phyloP scores from a whole-genome alignment of 2,888 invertebrate genomes.

The Orthosia gothica region DNA sequence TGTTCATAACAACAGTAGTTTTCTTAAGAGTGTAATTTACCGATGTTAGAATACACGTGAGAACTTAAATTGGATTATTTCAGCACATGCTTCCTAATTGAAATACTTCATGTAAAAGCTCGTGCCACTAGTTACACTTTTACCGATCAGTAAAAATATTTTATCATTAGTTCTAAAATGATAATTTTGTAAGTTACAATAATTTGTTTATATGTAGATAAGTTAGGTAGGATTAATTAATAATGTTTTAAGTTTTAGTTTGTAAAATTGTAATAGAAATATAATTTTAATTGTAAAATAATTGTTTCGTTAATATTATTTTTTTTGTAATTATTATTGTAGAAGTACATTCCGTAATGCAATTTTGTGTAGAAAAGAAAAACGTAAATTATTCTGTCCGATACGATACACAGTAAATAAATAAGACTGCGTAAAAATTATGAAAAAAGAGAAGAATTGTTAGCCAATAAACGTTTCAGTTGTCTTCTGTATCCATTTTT shows the following conservation, averaged over 20 bases:
- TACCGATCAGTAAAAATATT: conserved; percentile 24
- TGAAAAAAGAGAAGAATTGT: conserved; percentile 66
- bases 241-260: conserved; percentile 63
- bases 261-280: conserved; percentile 55
- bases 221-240: conserved; percentile 64
- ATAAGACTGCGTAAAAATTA: conserved; percentile 82
- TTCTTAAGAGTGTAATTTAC: conserved; percentile 52
- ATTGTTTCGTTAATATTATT: conserved; percentile 62
- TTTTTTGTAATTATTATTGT: conserved; percentile 60
- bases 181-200: conserved; percentile 52
- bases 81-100: conserved; percentile 40
- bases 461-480: conserved; percentile 63
- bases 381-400: conserved; percentile 72
- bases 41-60: conserved; percentile 31
- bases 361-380: conserved; percentile 67
- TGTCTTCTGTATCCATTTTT: conserved; percentile 69
- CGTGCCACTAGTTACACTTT: conserved; percentile 40
- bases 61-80: conserved; percentile 42
- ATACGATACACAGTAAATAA: conserved; percentile 73
- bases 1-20: conserved; percentile 52
- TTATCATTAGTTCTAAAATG: conserved; percentile 52
- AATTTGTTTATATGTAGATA: conserved; percentile 62
- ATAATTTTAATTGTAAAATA: conserved; percentile 55
- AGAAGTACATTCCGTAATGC: conserved; percentile 73
- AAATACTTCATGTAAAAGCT: conserved; percentile 22